Percentiles rank a stretch among this genome's conserved stretches.
These are phyloP conservation scores for Ectemnius continuus DNA, from an alignment of 2,888 invertebrate genomes.

Conservation along the genomic window DNA sequence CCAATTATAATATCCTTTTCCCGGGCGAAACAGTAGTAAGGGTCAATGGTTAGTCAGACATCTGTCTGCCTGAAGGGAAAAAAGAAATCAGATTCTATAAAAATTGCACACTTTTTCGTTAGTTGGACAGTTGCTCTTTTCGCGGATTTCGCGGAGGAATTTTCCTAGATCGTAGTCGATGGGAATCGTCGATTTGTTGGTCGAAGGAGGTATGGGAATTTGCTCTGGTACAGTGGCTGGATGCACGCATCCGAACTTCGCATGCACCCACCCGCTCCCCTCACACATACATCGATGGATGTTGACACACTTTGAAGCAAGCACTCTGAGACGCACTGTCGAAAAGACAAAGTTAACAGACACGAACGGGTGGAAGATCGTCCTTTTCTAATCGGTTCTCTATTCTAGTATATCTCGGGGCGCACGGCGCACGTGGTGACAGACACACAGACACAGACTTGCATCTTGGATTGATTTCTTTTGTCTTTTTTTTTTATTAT, in stretches of 20 bases:
- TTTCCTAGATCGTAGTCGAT: neutral
- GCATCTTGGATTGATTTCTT: slow-evolving; percentile 53
- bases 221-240: slow-evolving; percentile 30
- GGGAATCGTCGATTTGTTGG: slow-evolving; percentile 32
- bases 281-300: slow-evolving; percentile 9
- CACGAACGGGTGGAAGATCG: slow-evolving; percentile 18
- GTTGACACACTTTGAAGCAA: slow-evolving; percentile 20
- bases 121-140: neutral
- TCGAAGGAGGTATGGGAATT: slow-evolving; percentile 32
- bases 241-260: slow-evolving; percentile 55
- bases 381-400: slow-evolving; percentile 32
- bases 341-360: neutral
- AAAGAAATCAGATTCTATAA: no score
- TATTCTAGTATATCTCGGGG: slow-evolving; percentile 46
- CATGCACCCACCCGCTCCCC: slow-evolving; percentile 50
- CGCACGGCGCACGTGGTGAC: slow-evolving; percentile 59
- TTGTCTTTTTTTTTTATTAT: slow-evolving; percentile 18
- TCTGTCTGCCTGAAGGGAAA: no score
- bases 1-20: no score
- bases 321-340: slow-evolving; percentile 40
- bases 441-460: slow-evolving; percentile 51
- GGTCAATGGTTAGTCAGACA: no score
- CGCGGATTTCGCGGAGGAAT: neutral
- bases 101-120: neutral
- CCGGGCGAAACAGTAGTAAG: no score